Evolutionary conservation across 1,140 invertebrate genomes (phyloP).

Genomic region (Ceratina japonica): DNA sequence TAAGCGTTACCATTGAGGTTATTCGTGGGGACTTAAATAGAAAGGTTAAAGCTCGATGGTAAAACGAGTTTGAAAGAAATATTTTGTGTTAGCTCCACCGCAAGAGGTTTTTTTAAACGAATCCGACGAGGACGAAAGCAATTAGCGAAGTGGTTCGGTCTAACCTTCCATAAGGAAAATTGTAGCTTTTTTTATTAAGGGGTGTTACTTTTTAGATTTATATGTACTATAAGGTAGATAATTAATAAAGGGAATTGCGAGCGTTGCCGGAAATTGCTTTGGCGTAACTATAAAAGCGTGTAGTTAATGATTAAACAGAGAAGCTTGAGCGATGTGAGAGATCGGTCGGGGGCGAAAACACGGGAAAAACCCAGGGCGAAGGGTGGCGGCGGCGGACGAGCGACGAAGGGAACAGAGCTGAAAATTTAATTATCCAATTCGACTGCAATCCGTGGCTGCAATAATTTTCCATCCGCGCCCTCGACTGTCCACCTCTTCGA

Average conservation of each 20-base stretch:
- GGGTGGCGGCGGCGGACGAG: constrained; percentile 27
- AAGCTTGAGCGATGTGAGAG: too few species aligned
- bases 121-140: background rate
- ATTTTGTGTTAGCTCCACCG: background rate
- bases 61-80: background rate
- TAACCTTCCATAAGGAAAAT: background rate
- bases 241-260: too few species aligned
- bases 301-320: too few species aligned
- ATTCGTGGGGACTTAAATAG: background rate
- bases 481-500: constrained; percentile 12
- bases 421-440: constrained; percentile 73
- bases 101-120: background rate
- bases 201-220: too few species aligned
- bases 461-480: constrained; percentile 66
- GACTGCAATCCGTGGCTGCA: constrained; percentile 64
- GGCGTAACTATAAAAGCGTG: too few species aligned
- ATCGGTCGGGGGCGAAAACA: background rate
- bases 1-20: too few species aligned
- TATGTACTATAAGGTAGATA: too few species aligned
- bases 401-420: constrained; percentile 55
- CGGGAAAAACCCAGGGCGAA: background rate
- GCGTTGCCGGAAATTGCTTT: too few species aligned
- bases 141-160: background rate
- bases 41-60: background rate
- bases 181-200: too few species aligned